Percentiles rank a stretch among this genome's conserved stretches.
These are phyloP conservation scores for Gopherus flavomarginatus DNA, from an alignment of 2,113 vertebrate species.

Conservation along the genomic window DNA sequence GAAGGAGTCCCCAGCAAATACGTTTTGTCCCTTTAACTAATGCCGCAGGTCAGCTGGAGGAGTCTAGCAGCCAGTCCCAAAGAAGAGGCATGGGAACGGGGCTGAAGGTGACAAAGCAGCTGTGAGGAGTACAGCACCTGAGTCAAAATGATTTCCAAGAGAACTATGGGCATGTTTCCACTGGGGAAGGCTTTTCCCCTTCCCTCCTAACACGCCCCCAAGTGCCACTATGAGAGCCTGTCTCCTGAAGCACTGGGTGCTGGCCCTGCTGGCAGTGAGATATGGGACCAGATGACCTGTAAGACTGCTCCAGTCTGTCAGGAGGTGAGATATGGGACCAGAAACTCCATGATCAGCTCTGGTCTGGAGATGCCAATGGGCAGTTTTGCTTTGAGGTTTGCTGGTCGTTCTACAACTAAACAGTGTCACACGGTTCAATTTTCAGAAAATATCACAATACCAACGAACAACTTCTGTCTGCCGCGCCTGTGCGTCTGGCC, in stretches of 20 bases:
- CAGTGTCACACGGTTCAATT: background rate
- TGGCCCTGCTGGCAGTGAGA: constrained; percentile 41
- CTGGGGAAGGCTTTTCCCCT: background rate
- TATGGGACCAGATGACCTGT: constrained; percentile 37
- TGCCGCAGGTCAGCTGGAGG: background rate
- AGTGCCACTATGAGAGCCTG: background rate
- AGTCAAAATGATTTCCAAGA: background rate
- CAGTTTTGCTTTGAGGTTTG: background rate
- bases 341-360: constrained; percentile 2
- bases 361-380: background rate
- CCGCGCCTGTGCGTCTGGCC: background rate
- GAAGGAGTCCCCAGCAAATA: background rate
- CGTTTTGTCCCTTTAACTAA: background rate
- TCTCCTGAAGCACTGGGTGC: constrained; percentile 50
- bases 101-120: constrained; percentile 25
- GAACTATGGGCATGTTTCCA: background rate
- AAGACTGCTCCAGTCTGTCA: constrained; percentile 58
- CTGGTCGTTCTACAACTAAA: background rate
- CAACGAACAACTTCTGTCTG: background rate
- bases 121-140: background rate
- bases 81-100: background rate
- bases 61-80: background rate
- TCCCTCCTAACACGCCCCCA: background rate
- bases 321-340: background rate
- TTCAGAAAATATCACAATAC: background rate